These are phyloP conservation scores for Corella eumyota DNA, from an alignment of 23 tunicate species.

Conservation along the genomic window DNA sequence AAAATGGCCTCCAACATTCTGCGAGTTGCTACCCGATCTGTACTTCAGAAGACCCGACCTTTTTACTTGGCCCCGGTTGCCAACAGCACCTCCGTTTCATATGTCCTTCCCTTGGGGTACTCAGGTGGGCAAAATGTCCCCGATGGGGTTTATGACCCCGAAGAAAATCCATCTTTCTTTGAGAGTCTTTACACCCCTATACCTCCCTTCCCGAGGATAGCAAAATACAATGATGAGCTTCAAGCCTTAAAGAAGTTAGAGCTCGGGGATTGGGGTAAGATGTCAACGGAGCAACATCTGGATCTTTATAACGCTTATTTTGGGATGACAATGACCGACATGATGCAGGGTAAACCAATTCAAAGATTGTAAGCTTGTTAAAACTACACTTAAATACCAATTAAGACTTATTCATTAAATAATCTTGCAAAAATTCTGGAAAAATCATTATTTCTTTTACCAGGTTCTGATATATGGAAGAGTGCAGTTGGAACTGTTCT, in stretches of 20 bases:
- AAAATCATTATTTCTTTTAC: no score
- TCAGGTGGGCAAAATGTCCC: slow-evolving; percentile 6
- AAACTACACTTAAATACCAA: no score
- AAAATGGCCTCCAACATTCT: slow-evolving; percentile 26
- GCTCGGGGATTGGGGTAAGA: slow-evolving; percentile 61
- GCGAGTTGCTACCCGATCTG: slow-evolving; percentile 13
- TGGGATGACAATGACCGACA: slow-evolving; percentile 79
- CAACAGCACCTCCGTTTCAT: neutral
- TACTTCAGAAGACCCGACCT: neutral
- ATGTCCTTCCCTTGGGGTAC: no score
- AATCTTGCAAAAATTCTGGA: no score
- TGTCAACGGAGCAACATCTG: slow-evolving; percentile 61
- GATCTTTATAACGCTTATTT: slow-evolving; percentile 79
- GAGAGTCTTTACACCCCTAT: slow-evolving; percentile 67
- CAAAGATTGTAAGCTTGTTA: no score
- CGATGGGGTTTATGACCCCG: slow-evolving; percentile 36
- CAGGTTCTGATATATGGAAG: slow-evolving; percentile 76
- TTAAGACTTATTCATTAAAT: no score
- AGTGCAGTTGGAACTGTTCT: slow-evolving; percentile 21
- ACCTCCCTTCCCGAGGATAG: slow-evolving; percentile 43
- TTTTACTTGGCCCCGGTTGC: neutral
- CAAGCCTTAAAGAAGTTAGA: slow-evolving; percentile 73
- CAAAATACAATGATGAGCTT: slow-evolving; percentile 41
- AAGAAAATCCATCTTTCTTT: slow-evolving; percentile 33
- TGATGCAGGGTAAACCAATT: no score